Conservation (phyloP, 2,797 vertebrate genomes). For the Silurus aristotelis region DNA sequence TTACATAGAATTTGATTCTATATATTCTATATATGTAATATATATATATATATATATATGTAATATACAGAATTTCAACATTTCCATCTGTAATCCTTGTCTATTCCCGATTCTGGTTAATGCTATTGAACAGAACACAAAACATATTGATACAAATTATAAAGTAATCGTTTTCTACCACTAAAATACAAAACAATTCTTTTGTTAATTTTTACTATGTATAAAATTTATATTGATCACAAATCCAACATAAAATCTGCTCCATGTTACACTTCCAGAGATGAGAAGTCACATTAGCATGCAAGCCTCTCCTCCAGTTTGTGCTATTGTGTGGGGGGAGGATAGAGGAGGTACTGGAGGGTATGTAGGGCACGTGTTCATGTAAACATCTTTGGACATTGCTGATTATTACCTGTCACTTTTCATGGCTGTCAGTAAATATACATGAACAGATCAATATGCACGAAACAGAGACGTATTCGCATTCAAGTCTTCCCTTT, state of each 20-base stretch:
- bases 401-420: slow-evolving; percentile 26
- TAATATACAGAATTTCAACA: neutral
- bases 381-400: slow-evolving; percentile 9
- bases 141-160: neutral
- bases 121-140: neutral
- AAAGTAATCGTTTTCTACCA: neutral
- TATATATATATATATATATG: too few relatives aligned
- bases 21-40: too few relatives aligned
- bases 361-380: neutral
- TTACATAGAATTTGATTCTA: neutral
- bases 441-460: slow-evolving; percentile 33
- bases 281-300: slow-evolving; percentile 30
- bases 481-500: neutral
- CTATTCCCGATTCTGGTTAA: neutral
- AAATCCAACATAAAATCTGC: neutral
- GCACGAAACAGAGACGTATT: neutral
- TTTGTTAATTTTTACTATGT: slow-evolving; percentile 1
- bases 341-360: neutral
- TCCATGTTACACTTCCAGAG: neutral
- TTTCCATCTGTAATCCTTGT: neutral
- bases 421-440: slow-evolving; percentile 18
- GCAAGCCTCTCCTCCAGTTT: neutral
- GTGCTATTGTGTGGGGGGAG: slow-evolving; percentile 16
- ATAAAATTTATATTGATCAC: neutral
- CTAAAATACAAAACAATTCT: neutral